These are phyloP conservation scores for Synanceia verrucosa DNA, from an alignment of 2,797 vertebrate species.

Conservation along the genomic window DNA sequence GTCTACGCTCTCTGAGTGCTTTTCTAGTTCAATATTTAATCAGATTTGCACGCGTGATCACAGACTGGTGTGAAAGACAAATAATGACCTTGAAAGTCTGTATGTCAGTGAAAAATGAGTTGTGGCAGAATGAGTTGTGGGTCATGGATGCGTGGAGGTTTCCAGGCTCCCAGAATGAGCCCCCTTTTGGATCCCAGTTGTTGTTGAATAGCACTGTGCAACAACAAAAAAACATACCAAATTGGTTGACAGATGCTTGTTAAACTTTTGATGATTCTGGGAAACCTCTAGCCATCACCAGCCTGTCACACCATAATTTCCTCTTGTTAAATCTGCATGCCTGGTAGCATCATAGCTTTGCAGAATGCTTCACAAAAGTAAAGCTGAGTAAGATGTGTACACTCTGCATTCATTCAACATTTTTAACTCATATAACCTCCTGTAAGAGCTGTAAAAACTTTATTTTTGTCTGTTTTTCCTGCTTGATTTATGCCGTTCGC, in stretches of 20 bases:
- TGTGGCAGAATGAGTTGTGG: background rate
- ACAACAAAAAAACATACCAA: background rate
- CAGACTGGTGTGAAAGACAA: slow-evolving; percentile 53
- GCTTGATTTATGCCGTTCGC: slow-evolving; percentile 12
- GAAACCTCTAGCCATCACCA: slow-evolving; percentile 18
- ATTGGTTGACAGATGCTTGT: slow-evolving; percentile 29
- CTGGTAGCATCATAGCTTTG: background rate
- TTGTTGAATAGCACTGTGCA: background rate
- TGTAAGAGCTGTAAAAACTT: background rate
- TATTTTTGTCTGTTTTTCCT: slow-evolving; percentile 10
- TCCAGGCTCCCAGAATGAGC: background rate
- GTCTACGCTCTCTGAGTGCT: too few species aligned
- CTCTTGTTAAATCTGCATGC: slow-evolving; percentile 15
- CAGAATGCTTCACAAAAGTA: slow-evolving; percentile 3
- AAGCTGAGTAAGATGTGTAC: too few species aligned
- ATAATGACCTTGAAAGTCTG: slow-evolving; percentile 12
- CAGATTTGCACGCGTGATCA: slow-evolving; percentile 58
- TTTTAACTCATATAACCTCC: background rate
- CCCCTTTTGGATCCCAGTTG: background rate
- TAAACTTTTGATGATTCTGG: slow-evolving; percentile 31
- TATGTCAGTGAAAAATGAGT: background rate
- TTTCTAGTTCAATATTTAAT: slow-evolving; percentile 73
- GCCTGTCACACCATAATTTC: slow-evolving; percentile 6
- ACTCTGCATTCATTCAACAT: too few species aligned
- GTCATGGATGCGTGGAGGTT: background rate